Percentiles rank a stretch among this genome's conserved stretches.
Evolutionary conservation across 2,888 invertebrate genomes (phyloP).

Genomic region (Netelia virgata): DNA sequence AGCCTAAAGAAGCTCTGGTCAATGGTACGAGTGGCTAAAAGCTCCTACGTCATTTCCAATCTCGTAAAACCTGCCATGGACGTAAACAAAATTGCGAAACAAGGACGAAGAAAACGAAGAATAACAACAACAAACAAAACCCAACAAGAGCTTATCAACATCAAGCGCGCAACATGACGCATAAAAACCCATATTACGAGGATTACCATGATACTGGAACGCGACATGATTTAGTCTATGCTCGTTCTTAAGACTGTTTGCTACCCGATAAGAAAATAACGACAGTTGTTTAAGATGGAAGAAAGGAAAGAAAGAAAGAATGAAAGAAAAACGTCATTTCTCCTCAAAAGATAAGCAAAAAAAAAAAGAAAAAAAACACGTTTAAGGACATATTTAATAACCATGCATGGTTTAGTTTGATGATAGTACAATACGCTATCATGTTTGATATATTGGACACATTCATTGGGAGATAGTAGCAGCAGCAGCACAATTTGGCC

Average conservation of each 20-base stretch:
- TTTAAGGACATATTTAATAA: conserved; percentile 83
- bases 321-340: conserved; percentile 69
- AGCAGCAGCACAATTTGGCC: conserved; percentile 70
- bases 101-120: conserved; percentile 69
- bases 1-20: conserved; percentile 88
- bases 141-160: conserved; percentile 67
- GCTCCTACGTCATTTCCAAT: conserved; percentile 25
- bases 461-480: conserved; percentile 83
- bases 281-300: conserved; percentile 27
- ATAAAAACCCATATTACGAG: conserved; percentile 79
- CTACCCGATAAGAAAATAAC: conserved; percentile 80
- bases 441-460: conserved; percentile 82
- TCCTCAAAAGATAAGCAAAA: conserved; percentile 69
- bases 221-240: conserved; percentile 83
- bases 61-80: conserved; percentile 56
- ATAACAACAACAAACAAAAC: conserved; percentile 78
- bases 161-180: conserved; percentile 81
- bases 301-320: conserved; percentile 25
- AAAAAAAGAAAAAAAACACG: conserved; percentile 72
- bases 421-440: conserved; percentile 78
- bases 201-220: conserved; percentile 82
- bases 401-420: conserved; percentile 84
- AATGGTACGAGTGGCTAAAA: conserved; percentile 88
- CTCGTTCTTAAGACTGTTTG: conserved; percentile 84
- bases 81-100: conserved; percentile 50